Base-by-base conservation (phyloP, 2,888 invertebrate genomes). In the Eupithecia tripunctaria region DNA sequence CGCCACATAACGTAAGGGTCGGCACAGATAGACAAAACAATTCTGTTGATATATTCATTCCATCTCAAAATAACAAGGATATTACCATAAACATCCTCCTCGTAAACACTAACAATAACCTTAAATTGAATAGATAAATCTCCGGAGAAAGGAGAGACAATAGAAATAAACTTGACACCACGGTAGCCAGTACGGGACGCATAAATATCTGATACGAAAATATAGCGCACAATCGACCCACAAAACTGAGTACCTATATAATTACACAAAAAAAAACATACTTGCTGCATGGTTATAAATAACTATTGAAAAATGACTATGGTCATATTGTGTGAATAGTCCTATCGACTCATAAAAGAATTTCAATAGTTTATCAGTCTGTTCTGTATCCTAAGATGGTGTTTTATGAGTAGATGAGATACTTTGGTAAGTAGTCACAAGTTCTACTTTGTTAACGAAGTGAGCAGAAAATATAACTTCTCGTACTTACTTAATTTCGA, bases 1-100 rank as follows among this genome's bases (percentile, higher is more conserved):
- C 83, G 83, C 79, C 71, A 82, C 71, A 15, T 81, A 79, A 80
- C 78, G 74, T 81, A 81, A 84, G 82, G 79, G 79, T 79, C 80
- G 78, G 27, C 41, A 21, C 67, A 68, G 47, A 66, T 56, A 62
- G 38, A 70, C 62, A 68, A 47, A 65, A 27, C 38, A 60, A 63
- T 73, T 72, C 62, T 76, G 36, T 76, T 73, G 59, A 78, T 77
- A 69, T 69, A 69, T 64, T 72, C 59, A 69, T 67, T 73, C 43
- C 47, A 62, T 71, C 64, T 69, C 60, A 70, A 73, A 74, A 78
- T 43, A 75, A 76, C 73, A 80, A 76, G 72, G 76, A 75, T 74
- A 76, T 78, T 72, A 69, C 59, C 78, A 81, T 74, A 74, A 76
- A 70, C 73, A 76, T 71, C 75, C 73, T 67, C 38, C 51, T 72